Conservation (phyloP, 2,797 vertebrate species). For the Melanogrammus aeglefinus region DNA sequence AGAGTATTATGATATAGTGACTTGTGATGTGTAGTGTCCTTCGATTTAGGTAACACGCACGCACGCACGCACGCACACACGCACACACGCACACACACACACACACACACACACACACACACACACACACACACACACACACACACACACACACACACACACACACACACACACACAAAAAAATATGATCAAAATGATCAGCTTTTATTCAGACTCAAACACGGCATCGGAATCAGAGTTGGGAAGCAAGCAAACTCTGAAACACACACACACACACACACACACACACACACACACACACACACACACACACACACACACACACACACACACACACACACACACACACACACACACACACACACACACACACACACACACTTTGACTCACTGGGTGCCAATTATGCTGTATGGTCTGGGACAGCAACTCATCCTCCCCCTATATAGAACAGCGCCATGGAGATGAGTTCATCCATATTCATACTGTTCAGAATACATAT, state of each 20-base stretch:
- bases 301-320: neutral
- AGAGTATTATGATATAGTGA: too few relatives aligned
- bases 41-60: too few relatives aligned
- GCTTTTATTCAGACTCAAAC: neutral
- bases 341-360: slow-evolving; percentile 8
- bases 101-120: too few relatives aligned
- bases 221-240: neutral
- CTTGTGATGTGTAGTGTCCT: too few relatives aligned
- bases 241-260: neutral
- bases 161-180: too few relatives aligned
- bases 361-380: neutral
- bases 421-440: neutral
- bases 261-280: neutral
- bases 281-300: neutral
- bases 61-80: too few relatives aligned
- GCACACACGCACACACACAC: too few relatives aligned
- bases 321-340: slow-evolving; percentile 15
- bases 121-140: too few relatives aligned
- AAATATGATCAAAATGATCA: slow-evolving; percentile 13
- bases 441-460: neutral
- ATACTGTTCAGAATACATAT: neutral
- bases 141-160: too few relatives aligned
- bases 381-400: neutral
- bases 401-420: neutral
- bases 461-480: neutral